Conservation (phyloP, 2,888 invertebrate species). For the Rhamnusium bicolor region DNA sequence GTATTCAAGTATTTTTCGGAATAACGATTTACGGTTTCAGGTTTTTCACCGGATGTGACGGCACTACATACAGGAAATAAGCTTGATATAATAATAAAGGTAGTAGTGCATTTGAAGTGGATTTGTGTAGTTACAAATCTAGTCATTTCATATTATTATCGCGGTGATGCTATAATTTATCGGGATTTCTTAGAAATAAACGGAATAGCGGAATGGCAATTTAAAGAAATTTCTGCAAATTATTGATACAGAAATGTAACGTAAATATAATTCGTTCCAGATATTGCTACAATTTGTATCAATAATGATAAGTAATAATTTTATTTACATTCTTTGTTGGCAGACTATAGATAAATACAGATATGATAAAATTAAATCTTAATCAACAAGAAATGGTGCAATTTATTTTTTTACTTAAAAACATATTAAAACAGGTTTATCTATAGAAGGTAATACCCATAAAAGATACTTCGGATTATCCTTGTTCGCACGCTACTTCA, state of each 20-base stretch:
- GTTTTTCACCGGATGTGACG: conserved; percentile 44
- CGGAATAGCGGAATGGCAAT: background rate
- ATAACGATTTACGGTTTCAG: conserved; percentile 35
- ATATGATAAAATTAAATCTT: background rate
- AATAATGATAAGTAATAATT: background rate
- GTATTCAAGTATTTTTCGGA: conserved; percentile 8
- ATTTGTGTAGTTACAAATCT: conserved; percentile 18
- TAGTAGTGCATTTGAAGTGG: conserved; percentile 5
- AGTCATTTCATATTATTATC: conserved; percentile 29
- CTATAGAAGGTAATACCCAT: too few relatives aligned
- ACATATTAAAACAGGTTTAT: too few relatives aligned
- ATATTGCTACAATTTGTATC: background rate
- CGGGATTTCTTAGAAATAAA: conserved; percentile 13
- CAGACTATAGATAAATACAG: background rate
- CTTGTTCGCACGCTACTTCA: too few relatives aligned
- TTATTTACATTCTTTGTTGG: background rate
- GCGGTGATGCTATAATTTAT: conserved; percentile 8
- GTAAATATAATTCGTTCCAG: background rate
- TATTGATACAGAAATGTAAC: background rate
- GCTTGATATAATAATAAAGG: conserved; percentile 40
- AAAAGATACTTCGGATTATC: too few relatives aligned
- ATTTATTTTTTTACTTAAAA: background rate
- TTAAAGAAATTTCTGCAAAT: background rate
- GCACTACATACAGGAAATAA: conserved; percentile 47
- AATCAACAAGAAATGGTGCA: background rate